Percentiles rank a stretch among this genome's conserved stretches.
Evolutionary conservation across 2,113 vertebrate species (phyloP).

Genomic region (Neolamprologus modestus): DNA sequence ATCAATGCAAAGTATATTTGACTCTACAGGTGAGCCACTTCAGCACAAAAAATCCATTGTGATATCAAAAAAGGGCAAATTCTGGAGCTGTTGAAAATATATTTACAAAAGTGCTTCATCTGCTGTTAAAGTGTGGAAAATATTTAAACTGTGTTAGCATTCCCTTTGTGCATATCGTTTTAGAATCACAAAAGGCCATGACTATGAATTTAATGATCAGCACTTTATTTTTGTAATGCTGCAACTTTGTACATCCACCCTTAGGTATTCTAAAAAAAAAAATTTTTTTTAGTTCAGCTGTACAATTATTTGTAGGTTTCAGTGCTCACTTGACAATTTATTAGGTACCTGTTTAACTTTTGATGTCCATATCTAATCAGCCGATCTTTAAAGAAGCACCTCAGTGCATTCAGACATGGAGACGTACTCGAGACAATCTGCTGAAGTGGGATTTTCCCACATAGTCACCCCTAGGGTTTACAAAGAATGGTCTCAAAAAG

Average conservation of each 20-base stretch:
- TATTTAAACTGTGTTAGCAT: background rate
- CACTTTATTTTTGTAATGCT: background rate
- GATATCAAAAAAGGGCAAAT: background rate
- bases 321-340: background rate
- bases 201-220: background rate
- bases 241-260: background rate
- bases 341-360: background rate
- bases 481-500: background rate
- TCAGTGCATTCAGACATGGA: background rate
- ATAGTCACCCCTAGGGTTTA: background rate
- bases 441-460: background rate
- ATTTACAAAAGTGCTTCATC: background rate
- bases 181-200: background rate
- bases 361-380: background rate
- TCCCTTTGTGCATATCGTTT: background rate
- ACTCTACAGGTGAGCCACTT: background rate
- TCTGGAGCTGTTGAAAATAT: background rate
- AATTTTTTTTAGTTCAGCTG: background rate
- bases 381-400: background rate
- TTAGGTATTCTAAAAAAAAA: background rate
- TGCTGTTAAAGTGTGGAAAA: background rate
- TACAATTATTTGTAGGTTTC: background rate
- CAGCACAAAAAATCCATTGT: background rate
- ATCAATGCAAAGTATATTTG: background rate
- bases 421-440: background rate